phyloP scores from a whole-genome alignment of 37 sponge, comb jelly and placozoan species.

The Agelas oroides region DNA sequence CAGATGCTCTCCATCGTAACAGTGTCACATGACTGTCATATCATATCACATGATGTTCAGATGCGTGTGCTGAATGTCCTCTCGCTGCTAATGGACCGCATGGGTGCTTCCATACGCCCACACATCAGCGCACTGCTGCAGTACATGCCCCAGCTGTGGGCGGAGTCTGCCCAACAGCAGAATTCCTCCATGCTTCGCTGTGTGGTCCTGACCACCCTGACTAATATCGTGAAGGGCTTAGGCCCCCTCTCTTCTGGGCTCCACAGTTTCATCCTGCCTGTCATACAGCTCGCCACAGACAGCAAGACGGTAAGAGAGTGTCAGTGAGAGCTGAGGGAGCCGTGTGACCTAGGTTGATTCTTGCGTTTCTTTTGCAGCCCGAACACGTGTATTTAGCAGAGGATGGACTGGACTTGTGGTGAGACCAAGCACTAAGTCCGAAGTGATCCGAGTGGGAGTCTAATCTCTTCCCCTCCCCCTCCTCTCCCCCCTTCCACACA shows the following conservation, averaged over 20 bases:
- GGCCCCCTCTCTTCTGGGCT: constrained; percentile 69
- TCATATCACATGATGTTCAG: constrained; percentile 22
- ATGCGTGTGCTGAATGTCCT: constrained; percentile 70
- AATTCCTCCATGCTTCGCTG: constrained; percentile 65
- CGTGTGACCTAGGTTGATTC: background rate
- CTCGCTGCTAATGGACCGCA: constrained; percentile 70
- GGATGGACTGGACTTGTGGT: constrained; percentile 81
- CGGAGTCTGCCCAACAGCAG: constrained; percentile 52
- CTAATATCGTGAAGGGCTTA: constrained; percentile 55
- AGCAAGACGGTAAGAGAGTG: constrained; percentile 42
- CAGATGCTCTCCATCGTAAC: constrained; percentile 17
- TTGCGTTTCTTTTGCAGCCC: constrained; percentile 6
- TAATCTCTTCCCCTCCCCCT: background rate
- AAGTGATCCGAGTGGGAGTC: no score
- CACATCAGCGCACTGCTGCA: constrained; percentile 72
- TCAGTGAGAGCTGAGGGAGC: background rate
- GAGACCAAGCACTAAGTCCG: background rate
- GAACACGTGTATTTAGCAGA: constrained; percentile 80
- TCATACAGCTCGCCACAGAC: constrained; percentile 74
- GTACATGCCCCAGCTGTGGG: constrained; percentile 78
- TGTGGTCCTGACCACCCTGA: constrained; percentile 67
- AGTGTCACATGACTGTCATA: background rate
- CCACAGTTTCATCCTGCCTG: constrained; percentile 74
- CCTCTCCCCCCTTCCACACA: no score
- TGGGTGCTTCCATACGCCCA: constrained; percentile 72